Conservation (phyloP, 2,888 invertebrate genomes). For the Athalia cordata region DNA sequence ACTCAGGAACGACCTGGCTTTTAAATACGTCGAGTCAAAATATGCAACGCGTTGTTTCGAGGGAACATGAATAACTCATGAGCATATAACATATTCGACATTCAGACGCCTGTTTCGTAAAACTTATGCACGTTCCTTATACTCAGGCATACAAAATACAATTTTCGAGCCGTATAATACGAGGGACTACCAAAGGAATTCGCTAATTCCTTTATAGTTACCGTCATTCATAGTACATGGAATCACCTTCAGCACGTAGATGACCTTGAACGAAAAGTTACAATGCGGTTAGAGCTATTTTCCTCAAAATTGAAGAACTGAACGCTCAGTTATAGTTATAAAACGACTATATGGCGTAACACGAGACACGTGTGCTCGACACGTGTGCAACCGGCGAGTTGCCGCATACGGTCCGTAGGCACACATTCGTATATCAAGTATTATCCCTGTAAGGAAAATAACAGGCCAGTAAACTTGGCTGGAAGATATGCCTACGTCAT, state of each 20-base stretch:
- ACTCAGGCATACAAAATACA: not conserved
- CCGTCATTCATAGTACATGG: not conserved
- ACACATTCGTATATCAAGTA: not conserved
- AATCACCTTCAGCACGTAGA: not conserved
- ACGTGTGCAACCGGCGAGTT: constrained; percentile 1
- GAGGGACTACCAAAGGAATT: not conserved
- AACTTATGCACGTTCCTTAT: not conserved
- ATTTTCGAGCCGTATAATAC: not conserved
- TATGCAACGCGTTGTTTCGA: constrained; percentile 32
- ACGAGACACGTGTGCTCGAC: constrained; percentile 28
- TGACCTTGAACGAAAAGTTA: constrained; percentile 20
- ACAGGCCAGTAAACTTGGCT: too few species aligned
- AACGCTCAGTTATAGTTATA: not conserved
- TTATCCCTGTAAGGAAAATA: too few species aligned
- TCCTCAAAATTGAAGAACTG: not conserved
- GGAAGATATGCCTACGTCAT: too few species aligned
- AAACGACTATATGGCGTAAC: not conserved
- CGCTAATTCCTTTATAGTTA: too few species aligned
- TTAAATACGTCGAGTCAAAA: constrained; percentile 19
- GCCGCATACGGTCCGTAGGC: not conserved
- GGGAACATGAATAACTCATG: constrained; percentile 30
- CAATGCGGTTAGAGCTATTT: not conserved
- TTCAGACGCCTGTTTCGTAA: constrained; percentile 1
- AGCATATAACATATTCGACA: constrained; percentile 8
- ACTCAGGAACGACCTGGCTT: constrained; percentile 12